phyloP scores from a whole-genome alignment of 1,140 invertebrate species.

The Cydia strobilella region DNA sequence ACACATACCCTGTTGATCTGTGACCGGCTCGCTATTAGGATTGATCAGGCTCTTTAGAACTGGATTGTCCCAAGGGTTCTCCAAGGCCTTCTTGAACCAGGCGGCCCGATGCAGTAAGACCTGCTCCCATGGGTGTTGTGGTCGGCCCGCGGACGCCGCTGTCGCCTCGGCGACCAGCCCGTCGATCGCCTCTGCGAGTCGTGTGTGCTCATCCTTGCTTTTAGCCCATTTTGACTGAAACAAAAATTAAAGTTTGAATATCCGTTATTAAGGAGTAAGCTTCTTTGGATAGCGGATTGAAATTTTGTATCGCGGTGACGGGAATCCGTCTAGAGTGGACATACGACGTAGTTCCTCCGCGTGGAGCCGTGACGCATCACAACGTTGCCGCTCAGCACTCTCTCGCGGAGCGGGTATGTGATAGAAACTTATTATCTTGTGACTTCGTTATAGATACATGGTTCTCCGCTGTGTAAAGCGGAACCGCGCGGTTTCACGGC shows the following conservation, averaged over 20 bases:
- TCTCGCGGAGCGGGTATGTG: too few relatives aligned
- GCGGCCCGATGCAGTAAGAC: slow-evolving; percentile 51
- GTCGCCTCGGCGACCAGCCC: slow-evolving; percentile 52
- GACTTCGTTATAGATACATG: too few relatives aligned
- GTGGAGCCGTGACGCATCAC: too few relatives aligned
- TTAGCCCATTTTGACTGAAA: slow-evolving; percentile 65
- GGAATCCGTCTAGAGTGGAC: too few relatives aligned
- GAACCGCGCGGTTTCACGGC: too few relatives aligned
- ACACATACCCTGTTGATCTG: slow-evolving; percentile 57
- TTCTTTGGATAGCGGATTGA: too few relatives aligned
- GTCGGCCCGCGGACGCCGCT: slow-evolving; percentile 35
- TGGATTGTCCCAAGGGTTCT: slow-evolving; percentile 72
- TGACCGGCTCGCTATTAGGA: slow-evolving; percentile 44
- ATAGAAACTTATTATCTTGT: too few relatives aligned
- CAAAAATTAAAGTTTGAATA: background rate
- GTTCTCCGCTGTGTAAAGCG: too few relatives aligned
- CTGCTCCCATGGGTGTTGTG: slow-evolving; percentile 51
- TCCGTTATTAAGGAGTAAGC: too few relatives aligned
- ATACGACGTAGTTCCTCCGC: too few relatives aligned
- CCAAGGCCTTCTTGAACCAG: slow-evolving; percentile 57
- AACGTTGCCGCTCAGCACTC: too few relatives aligned
- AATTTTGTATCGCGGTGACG: too few relatives aligned
- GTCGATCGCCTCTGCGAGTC: slow-evolving; percentile 56
- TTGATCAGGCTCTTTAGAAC: slow-evolving; percentile 65
- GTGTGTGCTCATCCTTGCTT: slow-evolving; percentile 53